Conservation (phyloP, 2,888 invertebrate species). For the Tinea trinotella region DNA sequence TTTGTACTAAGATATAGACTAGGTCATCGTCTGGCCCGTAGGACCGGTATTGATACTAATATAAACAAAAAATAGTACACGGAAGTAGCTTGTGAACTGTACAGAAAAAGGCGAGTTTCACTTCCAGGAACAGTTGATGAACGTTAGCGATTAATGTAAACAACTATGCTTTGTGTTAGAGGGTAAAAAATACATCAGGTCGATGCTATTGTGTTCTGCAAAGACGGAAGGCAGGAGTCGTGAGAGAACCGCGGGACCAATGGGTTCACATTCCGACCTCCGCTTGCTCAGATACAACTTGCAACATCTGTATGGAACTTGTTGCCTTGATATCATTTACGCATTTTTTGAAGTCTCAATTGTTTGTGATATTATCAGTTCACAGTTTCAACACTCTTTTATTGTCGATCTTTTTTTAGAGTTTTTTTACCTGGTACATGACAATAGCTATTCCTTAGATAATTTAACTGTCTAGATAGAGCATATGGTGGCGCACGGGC, state of each 20-base stretch:
- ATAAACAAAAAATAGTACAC: conserved; percentile 44
- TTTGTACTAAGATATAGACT: conserved; percentile 36
- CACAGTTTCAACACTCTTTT: conserved; percentile 9
- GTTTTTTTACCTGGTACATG: background rate
- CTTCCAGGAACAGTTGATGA: conserved; percentile 56
- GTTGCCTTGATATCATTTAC: conserved; percentile 20
- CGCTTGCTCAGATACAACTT: conserved; percentile 5
- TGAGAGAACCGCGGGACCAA: conserved; percentile 47
- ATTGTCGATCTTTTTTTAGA: background rate
- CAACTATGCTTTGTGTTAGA: conserved; percentile 35
- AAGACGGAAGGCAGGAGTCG: conserved; percentile 53
- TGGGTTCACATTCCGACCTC: conserved; percentile 11
- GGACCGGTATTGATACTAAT: conserved; percentile 33
- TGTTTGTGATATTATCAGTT: conserved; percentile 20
- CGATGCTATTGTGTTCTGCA: conserved; percentile 52
- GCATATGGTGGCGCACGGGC: no score
- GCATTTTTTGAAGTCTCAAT: conserved; percentile 30
- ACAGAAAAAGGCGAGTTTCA: conserved; percentile 38
- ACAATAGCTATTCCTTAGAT: background rate
- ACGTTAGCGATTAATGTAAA: conserved; percentile 49
- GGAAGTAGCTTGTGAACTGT: conserved; percentile 41
- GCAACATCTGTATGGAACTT: conserved; percentile 6
- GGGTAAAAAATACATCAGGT: conserved; percentile 51
- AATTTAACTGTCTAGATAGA: no score
- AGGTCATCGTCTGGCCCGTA: conserved; percentile 39